Base-by-base conservation (phyloP, 2,888 invertebrate genomes). In the Aphodius sticticus region DNA sequence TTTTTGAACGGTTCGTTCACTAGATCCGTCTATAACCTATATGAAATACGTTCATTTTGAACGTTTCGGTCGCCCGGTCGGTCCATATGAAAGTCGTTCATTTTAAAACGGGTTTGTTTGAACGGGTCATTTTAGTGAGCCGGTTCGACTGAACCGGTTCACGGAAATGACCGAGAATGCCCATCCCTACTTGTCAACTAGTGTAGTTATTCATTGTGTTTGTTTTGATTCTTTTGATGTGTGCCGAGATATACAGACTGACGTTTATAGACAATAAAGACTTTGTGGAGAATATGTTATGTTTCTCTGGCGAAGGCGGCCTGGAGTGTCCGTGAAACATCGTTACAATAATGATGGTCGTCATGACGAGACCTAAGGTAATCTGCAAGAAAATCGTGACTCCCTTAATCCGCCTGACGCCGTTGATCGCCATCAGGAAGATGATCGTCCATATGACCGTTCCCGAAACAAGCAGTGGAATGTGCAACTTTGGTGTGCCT, bases 311-410 rank as follows among this genome's bases (percentile, higher is more conserved):
- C 53, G 53, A 53, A 9, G 53, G 53, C 1, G 53, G 53, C 12
- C 53, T 53, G 53, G 9, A 14, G 6, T 74, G 74, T 36, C 26
- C 12, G n/a, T 74, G 36, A 7, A n/a, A 74, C n/a, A 74, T 6
- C 36, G 74, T n/a, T 37, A 74, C 6, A 6, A 74, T 7, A n/a
- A 74, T 12, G 36, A 37, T 35, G 14, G n/a, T 12, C 14, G 37
- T 36, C 35, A 74, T 37, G 74, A 74, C 0, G 4, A 26, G 35
- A 6, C 74, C 36, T n/a, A 70, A 79, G 14, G 16, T 38, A 6
- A 79, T 16, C 37, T 79, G 79, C 26, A 79, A 69, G 6, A 69
- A 69, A 37, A 77, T 72, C n/a, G 77, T 74, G 6, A 79, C 12
- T 16, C 7, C 69, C 37, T 77, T 77, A 15, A 79, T 69, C 2